Evolutionary conservation across 2,113 vertebrate genomes (phyloP).

Genomic region (Myotis davidii): DNA sequence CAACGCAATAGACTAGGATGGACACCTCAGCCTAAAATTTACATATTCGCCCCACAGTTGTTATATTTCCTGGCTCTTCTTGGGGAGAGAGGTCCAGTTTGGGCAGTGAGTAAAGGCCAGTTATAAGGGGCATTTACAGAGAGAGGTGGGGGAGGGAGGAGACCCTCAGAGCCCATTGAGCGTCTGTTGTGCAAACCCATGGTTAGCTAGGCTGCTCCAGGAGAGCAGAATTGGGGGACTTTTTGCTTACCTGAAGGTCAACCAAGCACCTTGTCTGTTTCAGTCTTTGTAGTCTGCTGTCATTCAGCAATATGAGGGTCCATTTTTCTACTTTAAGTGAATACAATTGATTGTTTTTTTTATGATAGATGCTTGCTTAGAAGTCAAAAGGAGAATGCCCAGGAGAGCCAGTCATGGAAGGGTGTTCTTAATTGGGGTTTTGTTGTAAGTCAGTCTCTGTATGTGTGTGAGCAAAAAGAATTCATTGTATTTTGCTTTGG

Average conservation of each 20-base stretch:
- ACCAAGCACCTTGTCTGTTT: neutral
- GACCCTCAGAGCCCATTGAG: neutral
- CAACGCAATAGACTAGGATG: neutral
- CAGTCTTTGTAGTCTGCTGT: neutral
- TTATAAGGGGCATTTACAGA: neutral
- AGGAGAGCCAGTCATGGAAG: neutral
- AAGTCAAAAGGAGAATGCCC: neutral
- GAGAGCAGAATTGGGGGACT: neutral
- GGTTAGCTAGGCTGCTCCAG: neutral
- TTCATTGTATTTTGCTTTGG: neutral
- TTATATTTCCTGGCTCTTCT: neutral
- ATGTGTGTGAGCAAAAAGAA: neutral
- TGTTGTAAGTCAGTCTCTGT: neutral
- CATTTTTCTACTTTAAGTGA: conserved; percentile 3
- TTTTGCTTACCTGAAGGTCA: conserved; percentile 17
- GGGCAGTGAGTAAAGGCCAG: neutral
- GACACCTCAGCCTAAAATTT: neutral
- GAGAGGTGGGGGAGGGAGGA: neutral
- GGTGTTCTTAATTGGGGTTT: neutral
- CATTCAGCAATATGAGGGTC: neutral
- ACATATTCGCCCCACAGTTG: neutral
- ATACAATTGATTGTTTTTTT: neutral
- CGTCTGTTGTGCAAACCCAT: neutral
- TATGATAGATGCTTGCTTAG: neutral
- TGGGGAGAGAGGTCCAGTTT: neutral